phyloP scores from a whole-genome alignment of 2,113 vertebrate genomes.

The Zootoca vivipara region DNA sequence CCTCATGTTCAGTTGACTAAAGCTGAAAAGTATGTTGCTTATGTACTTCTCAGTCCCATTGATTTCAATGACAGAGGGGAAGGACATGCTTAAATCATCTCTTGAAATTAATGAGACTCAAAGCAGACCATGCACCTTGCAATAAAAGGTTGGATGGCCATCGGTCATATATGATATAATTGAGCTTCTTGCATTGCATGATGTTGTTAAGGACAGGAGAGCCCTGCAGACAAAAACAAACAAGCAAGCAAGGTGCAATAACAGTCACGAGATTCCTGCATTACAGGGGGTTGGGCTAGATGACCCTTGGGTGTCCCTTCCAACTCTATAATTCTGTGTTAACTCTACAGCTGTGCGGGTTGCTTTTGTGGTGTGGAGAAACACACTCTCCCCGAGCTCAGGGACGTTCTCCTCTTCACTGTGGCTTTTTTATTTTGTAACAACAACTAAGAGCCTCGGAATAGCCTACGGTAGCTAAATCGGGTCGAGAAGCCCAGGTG shows the following conservation, averaged over 20 bases:
- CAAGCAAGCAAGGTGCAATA: too few species aligned
- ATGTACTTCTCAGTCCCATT: neutral
- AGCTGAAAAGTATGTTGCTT: neutral
- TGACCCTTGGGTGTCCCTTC: too few species aligned
- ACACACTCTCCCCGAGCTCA: neutral
- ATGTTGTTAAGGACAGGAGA: neutral
- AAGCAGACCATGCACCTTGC: neutral
- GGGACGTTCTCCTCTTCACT: neutral
- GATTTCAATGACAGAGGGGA: neutral
- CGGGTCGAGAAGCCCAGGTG: neutral
- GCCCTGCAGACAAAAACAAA: neutral
- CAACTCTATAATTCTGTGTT: too few species aligned
- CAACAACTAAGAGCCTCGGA: neutral
- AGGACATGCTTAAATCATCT: neutral
- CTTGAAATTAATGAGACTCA: neutral
- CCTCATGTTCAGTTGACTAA: neutral
- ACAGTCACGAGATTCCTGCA: too few species aligned
- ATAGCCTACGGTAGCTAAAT: neutral
- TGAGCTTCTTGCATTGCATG: neutral
- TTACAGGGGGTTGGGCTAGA: too few species aligned
- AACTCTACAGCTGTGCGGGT: neutral
- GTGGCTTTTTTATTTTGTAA: neutral
- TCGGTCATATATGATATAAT: too few species aligned
- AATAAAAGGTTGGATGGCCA: neutral
- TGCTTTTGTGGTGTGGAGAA: neutral